Evolutionary conservation across 2,113 vertebrate genomes (phyloP).

Genomic region (Vanacampus margaritifer): DNA sequence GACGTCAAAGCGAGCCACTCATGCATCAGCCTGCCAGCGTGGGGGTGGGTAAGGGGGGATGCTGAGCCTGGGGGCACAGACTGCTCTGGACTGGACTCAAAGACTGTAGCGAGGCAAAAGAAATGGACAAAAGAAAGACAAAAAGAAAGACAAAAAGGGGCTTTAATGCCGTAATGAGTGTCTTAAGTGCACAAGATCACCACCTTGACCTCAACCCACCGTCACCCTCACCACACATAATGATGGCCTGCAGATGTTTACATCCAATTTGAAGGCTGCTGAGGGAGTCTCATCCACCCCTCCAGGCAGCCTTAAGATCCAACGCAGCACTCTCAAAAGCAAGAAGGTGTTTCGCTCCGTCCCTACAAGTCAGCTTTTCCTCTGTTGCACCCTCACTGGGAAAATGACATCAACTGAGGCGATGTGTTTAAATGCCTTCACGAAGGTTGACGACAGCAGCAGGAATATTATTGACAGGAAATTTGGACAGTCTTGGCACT

Average conservation of each 20-base stretch:
- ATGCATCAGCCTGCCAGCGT: slow-evolving; percentile 57
- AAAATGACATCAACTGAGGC: not conserved
- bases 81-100: slow-evolving; percentile 32
- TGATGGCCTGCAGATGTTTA: slow-evolving; percentile 31
- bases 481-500: not conserved
- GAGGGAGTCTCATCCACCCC: slow-evolving; percentile 25
- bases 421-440: not conserved
- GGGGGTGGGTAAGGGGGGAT: not conserved
- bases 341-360: not conserved
- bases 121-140: slow-evolving; percentile 7
- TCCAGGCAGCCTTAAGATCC: slow-evolving; percentile 8
- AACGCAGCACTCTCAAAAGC: slow-evolving; percentile 12
- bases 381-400: not conserved
- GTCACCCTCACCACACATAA: slow-evolving; percentile 15
- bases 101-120: slow-evolving; percentile 12
- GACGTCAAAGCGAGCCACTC: slow-evolving; percentile 64
- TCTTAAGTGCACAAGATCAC: not conserved
- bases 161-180: not conserved
- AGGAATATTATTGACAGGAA: not conserved
- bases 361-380: not conserved
- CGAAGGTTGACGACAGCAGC: not conserved
- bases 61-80: slow-evolving; percentile 29
- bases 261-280: slow-evolving; percentile 38
- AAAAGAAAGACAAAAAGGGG: slow-evolving; percentile 9
- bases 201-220: slow-evolving; percentile 30